phyloP scores from a whole-genome alignment of 2,113 vertebrate genomes.

The Pterophyllum scalare region DNA sequence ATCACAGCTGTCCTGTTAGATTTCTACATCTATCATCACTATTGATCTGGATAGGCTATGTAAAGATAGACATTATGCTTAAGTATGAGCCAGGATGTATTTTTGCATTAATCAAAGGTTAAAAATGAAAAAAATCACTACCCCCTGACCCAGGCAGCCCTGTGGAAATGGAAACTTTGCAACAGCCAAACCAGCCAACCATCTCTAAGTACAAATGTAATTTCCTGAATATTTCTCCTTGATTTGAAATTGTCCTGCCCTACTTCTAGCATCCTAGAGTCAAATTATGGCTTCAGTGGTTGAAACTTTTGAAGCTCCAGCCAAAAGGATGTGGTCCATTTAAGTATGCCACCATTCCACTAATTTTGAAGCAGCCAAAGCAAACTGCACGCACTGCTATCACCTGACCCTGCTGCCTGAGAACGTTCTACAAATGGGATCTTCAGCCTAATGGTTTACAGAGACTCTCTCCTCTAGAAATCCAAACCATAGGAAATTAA shows the following conservation, averaged over 20 bases:
- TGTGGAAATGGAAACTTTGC: constrained; percentile 49
- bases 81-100: background rate
- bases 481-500: constrained; percentile 78
- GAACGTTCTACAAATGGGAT: constrained; percentile 84
- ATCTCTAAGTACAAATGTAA: constrained; percentile 59
- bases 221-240: constrained; percentile 82
- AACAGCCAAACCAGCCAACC: constrained; percentile 25
- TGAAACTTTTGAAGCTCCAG: constrained; percentile 82
- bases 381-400: constrained; percentile 86
- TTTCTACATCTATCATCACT: background rate
- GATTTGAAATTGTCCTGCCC: constrained; percentile 87
- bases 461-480: constrained; percentile 83
- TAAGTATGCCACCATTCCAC: constrained; percentile 84
- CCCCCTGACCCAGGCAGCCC: constrained; percentile 3
- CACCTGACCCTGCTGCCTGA: constrained; percentile 89
- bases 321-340: constrained; percentile 96
- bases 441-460: constrained; percentile 85
- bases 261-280: constrained; percentile 85
- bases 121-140: constrained; percentile 13
- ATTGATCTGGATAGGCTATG: background rate
- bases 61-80: background rate
- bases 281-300: constrained; percentile 88
- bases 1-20: background rate
- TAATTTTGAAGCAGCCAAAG: constrained; percentile 91
- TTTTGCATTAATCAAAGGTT: constrained; percentile 11